Percentiles rank a stretch among this genome's conserved stretches.
Evolutionary conservation across 2,797 vertebrate genomes (phyloP).

Genomic region (Arctocebus calabarensis): DNA sequence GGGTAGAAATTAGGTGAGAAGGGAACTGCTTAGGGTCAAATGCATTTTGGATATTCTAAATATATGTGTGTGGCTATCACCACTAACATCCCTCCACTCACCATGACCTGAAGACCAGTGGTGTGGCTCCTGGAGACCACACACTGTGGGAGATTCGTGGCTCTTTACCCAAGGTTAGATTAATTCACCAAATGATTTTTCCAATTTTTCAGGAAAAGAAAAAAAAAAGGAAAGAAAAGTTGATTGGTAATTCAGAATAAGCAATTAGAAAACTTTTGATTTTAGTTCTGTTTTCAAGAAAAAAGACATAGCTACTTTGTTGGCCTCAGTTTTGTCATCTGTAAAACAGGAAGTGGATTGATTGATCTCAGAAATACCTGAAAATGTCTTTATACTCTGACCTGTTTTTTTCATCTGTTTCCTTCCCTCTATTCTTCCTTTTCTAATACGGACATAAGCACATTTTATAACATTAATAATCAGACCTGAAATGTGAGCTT

Average conservation of each 20-base stretch:
- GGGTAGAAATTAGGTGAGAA: slow-evolving; percentile 54
- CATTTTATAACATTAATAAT: not conserved
- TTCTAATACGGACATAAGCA: not conserved
- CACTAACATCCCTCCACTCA: not conserved
- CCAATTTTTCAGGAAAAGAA: not conserved
- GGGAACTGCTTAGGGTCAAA: slow-evolving; percentile 58
- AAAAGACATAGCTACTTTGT: not conserved
- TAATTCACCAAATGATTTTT: slow-evolving; percentile 4
- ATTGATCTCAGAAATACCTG: not conserved
- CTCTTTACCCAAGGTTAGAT: slow-evolving; percentile 18
- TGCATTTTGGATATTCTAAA: slow-evolving; percentile 65
- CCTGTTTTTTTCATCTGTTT: not conserved
- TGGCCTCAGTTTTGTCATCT: not conserved
- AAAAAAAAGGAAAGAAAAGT: slow-evolving; percentile 13
- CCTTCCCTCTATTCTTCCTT: not conserved
- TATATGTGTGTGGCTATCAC: slow-evolving; percentile 49
- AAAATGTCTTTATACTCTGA: not conserved
- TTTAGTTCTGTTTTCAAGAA: slow-evolving; percentile 53
- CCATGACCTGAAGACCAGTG: not conserved
- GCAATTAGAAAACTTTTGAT: not conserved
- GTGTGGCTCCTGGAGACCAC: not conserved
- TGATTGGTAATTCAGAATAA: not conserved
- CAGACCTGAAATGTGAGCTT: slow-evolving; percentile 7
- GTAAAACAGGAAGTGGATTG: not conserved
- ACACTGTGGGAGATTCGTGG: not conserved